Evolutionary conservation across 2,888 invertebrate genomes (phyloP), one percentile per base, ranked within the genome.

Genomic region (Drosophila setosimentum): DNA sequence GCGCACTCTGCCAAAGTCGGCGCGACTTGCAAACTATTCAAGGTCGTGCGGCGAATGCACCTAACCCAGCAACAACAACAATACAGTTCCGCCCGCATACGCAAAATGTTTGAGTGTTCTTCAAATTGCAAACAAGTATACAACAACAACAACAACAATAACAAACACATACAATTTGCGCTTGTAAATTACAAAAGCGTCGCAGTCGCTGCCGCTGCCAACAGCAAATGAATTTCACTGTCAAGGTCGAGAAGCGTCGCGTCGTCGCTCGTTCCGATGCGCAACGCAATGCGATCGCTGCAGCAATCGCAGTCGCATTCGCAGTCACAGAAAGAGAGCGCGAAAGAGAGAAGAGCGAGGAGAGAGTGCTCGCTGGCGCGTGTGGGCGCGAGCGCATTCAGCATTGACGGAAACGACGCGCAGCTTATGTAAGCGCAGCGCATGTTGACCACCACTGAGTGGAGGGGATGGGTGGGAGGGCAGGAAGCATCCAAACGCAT

Each of bases 231-330:
- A 83, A 87, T 91, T 92, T 92, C 92, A 92, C 83, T 92, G 92
- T 87, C 92, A 92, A 92, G 92, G 92, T 92, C 92, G 92, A 91
- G 76, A 76, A 78, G 71, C 78, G 78, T 78, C 88, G 55, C 55
- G 24, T 29, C 27, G 37, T 35, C 33, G 74, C 82, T 92, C 68
- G 91, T 92, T 89, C 89, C 87, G 87, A 91, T 86, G 87, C 88
- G 87, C 87, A 80, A 87, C 86, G 89, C 88, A 87, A 82, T 78
- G 81, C 78, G 87, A 84, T 87, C 84, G 84, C 68, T 68, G 67
- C 76, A 66, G 67, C 76, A 74, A 69, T 76, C 68, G 42, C 49
- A 29, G 48, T 7, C 60, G 6, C 3, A 74, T 67, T 76, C 68
- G 35, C 49, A 29, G 65, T 7, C 57, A 6, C 3, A 51, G 60